Evolutionary conservation across 2,888 invertebrate genomes (phyloP).

Genomic region (Lapara coniferarum): DNA sequence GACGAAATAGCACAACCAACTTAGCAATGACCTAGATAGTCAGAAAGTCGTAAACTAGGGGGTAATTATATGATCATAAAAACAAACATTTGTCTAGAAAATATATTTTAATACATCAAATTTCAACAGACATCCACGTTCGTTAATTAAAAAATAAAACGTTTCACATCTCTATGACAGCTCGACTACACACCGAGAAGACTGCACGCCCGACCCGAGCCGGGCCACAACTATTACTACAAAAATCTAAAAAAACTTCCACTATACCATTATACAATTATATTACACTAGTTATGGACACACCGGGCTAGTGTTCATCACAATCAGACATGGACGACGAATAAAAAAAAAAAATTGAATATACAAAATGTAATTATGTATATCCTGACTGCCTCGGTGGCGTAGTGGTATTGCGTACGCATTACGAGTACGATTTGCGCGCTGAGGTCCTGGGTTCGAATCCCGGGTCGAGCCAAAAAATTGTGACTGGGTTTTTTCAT

Average conservation of each 20-base stretch:
- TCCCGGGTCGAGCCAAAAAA: too few species aligned
- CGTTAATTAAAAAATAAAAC: slow-evolving; percentile 59
- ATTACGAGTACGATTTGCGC: too few species aligned
- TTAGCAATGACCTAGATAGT: too few species aligned
- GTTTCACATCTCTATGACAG: slow-evolving; percentile 27
- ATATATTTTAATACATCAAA: slow-evolving; percentile 82
- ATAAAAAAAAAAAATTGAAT: not conserved
- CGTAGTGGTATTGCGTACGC: too few species aligned
- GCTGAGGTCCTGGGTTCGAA: too few species aligned
- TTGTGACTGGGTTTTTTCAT: too few species aligned
- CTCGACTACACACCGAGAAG: slow-evolving; percentile 32
- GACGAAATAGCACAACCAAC: too few species aligned
- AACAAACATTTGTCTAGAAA: slow-evolving; percentile 67
- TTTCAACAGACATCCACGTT: slow-evolving; percentile 77
- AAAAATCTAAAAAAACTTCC: slow-evolving; percentile 47
- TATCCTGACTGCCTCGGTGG: too few species aligned
- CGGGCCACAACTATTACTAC: slow-evolving; percentile 48
- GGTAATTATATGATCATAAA: slow-evolving; percentile 38
- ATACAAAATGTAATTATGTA: too few species aligned
- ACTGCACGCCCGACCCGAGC: slow-evolving; percentile 32
- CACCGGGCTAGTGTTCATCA: slow-evolving; percentile 34
- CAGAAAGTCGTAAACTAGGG: not conserved
- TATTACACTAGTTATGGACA: slow-evolving; percentile 61
- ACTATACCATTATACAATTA: slow-evolving; percentile 51
- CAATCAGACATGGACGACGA: slow-evolving; percentile 7